Percentiles rank a stretch among this genome's conserved stretches.
phyloP scores from a whole-genome alignment of 2,113 vertebrate genomes.

The Trinectes maculatus region DNA sequence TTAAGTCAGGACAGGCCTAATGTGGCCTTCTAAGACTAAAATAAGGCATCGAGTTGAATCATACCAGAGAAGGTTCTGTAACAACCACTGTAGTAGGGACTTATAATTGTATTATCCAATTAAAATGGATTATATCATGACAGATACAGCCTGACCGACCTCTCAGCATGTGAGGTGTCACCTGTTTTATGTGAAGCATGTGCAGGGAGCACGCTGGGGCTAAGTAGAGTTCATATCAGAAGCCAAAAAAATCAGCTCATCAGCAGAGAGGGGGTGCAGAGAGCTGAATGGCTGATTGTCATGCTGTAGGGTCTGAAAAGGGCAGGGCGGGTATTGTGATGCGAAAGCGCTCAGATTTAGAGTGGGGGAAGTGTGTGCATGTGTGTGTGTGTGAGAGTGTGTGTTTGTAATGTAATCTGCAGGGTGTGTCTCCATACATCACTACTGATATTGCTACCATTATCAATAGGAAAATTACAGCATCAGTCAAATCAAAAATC shows the following conservation, averaged over 20 bases:
- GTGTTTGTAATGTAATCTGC: constrained; percentile 51
- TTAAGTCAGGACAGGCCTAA: not conserved
- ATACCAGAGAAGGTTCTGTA: not conserved
- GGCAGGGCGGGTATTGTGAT: constrained; percentile 81
- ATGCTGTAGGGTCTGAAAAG: constrained; percentile 76
- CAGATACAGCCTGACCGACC: not conserved
- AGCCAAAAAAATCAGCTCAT: constrained; percentile 44
- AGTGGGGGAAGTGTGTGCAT: constrained; percentile 49
- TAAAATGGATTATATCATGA: not conserved
- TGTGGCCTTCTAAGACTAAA: not conserved
- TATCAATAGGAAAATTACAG: not conserved
- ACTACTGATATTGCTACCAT: constrained; percentile 9
- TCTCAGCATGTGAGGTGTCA: not conserved
- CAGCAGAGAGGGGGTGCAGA: constrained; percentile 8
- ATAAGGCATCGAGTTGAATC: not conserved
- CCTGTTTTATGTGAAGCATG: not conserved
- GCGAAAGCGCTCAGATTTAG: constrained; percentile 55
- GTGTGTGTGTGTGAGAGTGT: constrained; percentile 34
- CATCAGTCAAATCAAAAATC: not conserved
- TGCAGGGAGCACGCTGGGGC: not conserved
- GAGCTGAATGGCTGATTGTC: constrained; percentile 73
- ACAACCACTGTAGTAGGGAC: not conserved
- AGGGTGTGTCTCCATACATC: constrained; percentile 53
- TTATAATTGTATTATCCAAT: not conserved
- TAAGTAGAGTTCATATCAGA: constrained; percentile 25